These are phyloP conservation scores for Struthio camelus DNA, from an alignment of 2,113 vertebrate species.

Conservation along the genomic window DNA sequence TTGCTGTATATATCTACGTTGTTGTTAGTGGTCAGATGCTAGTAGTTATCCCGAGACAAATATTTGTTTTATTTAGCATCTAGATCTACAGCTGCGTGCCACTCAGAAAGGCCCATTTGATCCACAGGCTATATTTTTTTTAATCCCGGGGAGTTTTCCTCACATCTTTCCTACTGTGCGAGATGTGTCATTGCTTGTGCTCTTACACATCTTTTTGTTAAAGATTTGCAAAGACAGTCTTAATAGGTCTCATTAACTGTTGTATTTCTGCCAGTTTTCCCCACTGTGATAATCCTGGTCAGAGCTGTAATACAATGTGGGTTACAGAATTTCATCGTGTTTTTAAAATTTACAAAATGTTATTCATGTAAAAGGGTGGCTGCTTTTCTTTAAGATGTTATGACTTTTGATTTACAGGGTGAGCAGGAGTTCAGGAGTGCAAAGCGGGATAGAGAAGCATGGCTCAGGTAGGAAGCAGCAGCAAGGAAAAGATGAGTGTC, in stretches of 20 bases:
- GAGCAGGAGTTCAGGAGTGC: fast-evolving
- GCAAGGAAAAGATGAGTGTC: background rate
- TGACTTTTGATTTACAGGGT: background rate
- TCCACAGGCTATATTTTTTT: background rate
- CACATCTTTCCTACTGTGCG: too few relatives aligned
- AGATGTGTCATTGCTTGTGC: background rate
- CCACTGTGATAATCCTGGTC: background rate
- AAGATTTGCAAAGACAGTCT: background rate
- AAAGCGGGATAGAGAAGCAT: fast-evolving
- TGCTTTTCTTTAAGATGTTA: background rate
- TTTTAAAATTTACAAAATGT: background rate
- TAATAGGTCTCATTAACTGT: background rate
- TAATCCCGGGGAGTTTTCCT: background rate
- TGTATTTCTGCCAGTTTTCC: background rate
- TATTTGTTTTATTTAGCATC: background rate
- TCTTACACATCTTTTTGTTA: fast-evolving
- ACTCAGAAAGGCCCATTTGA: background rate
- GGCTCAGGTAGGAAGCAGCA: background rate
- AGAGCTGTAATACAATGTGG: background rate
- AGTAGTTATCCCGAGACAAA: background rate
- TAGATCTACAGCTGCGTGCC: background rate
- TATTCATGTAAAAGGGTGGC: background rate
- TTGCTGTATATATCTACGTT: background rate
- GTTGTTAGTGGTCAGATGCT: background rate
- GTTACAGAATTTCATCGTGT: background rate